These are phyloP conservation scores for Microplitis deprimator DNA, from an alignment of 2,888 invertebrate genomes.

Conservation along the genomic window DNA sequence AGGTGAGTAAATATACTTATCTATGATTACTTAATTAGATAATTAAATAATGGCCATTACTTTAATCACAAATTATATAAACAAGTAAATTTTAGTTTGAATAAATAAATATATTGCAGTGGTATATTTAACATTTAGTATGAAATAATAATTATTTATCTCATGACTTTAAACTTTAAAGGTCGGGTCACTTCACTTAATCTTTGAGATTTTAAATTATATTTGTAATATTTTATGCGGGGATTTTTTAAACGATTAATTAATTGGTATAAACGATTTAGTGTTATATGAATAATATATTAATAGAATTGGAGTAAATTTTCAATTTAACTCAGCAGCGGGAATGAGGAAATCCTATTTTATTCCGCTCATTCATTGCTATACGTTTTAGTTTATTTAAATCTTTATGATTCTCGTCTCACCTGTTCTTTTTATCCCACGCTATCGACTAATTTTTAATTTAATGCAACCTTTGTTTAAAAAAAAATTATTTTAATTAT, in stretches of 20 bases:
- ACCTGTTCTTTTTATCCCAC: slow-evolving; percentile 34
- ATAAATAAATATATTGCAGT: too few species aligned
- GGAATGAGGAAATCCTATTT: slow-evolving; percentile 52
- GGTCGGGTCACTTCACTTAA: not conserved
- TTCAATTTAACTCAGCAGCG: not conserved
- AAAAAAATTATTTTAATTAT: not conserved
- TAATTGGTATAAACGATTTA: not conserved
- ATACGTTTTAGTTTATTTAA: slow-evolving; percentile 43
- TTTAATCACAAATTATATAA: too few species aligned
- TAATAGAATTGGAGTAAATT: not conserved
- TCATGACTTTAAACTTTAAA: not conserved
- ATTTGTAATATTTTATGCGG: too few species aligned
- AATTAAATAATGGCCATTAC: not conserved
- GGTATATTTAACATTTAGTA: too few species aligned
- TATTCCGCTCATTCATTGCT: slow-evolving; percentile 46
- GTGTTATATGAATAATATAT: not conserved
- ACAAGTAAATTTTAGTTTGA: too few species aligned
- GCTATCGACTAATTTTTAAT: not conserved
- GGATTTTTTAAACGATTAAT: too few species aligned
- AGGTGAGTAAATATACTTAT: not conserved
- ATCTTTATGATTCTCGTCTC: slow-evolving; percentile 19
- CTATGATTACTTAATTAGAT: not conserved
- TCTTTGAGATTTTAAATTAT: not conserved
- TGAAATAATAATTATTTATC: not conserved
- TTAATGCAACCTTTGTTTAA: not conserved